phyloP scores from a whole-genome alignment of 2,797 vertebrate genomes.

The Champsocephalus gunnari region DNA sequence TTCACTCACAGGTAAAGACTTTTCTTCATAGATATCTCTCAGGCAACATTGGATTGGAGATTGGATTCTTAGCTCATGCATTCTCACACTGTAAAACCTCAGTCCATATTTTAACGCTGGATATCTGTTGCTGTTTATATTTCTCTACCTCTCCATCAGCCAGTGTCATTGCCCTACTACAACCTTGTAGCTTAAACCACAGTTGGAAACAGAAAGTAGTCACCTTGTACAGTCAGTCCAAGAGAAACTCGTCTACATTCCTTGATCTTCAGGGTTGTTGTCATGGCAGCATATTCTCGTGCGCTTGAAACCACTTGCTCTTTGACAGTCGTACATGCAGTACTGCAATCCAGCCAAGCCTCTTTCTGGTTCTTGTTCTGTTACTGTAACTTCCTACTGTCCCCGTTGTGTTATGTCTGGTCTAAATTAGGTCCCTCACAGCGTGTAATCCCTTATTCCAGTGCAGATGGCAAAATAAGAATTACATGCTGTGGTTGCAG shows the following conservation, averaged over 20 bases:
- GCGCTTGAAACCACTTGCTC: background rate
- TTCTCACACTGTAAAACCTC: background rate
- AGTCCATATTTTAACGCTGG: background rate
- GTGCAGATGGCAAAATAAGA: conserved; percentile 71
- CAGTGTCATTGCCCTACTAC: background rate
- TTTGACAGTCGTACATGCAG: background rate
- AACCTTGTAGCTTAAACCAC: background rate
- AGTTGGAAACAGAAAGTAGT: background rate
- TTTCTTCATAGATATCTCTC: conserved; percentile 6
- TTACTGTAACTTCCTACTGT: conserved; percentile 41
- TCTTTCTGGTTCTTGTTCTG: background rate
- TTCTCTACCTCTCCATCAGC: background rate
- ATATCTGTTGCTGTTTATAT: background rate
- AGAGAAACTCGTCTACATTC: background rate
- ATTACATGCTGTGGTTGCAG: conserved; percentile 68
- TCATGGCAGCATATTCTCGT: conserved; percentile 11
- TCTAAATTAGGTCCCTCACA: conserved; percentile 60
- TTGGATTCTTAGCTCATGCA: conserved; percentile 9
- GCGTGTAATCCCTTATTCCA: conserved; percentile 70
- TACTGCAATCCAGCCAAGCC: background rate
- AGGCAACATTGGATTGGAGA: conserved; percentile 6
- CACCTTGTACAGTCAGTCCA: background rate
- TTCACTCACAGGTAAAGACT: conserved; percentile 88
- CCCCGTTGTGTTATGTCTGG: conserved; percentile 41
- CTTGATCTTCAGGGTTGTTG: conserved; percentile 1